Evolutionary conservation across 1,140 invertebrate genomes (phyloP).

Genomic region (Pseudoatta argentina): DNA sequence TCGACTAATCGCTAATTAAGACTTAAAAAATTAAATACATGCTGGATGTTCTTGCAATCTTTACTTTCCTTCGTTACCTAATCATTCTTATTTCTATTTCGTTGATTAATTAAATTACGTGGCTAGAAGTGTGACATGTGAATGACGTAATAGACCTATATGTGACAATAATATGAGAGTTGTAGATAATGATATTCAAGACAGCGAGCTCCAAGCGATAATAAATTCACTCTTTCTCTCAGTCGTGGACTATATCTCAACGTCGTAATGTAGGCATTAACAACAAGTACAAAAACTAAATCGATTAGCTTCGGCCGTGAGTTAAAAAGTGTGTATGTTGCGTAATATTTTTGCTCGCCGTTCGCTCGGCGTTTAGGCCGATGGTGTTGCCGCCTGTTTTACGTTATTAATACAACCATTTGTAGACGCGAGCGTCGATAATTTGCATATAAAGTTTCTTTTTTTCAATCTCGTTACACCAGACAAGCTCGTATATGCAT

Average conservation of each 20-base stretch:
- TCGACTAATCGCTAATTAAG: neutral
- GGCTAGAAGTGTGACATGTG: conserved; percentile 10
- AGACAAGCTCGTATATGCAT: conserved; percentile 62
- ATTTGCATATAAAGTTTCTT: conserved; percentile 56
- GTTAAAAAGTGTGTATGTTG: conserved; percentile 63
- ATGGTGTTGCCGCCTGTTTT: conserved; percentile 47
- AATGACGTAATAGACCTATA: conserved; percentile 29
- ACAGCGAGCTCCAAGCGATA: conserved; percentile 30
- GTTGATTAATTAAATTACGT: conserved; percentile 19
- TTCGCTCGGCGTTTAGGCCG: conserved; percentile 35
- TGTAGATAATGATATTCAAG: conserved; percentile 45
- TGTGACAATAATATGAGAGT: conserved; percentile 36
- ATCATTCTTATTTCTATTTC: neutral
- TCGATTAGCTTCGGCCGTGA: conserved; percentile 66
- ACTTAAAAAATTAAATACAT: neutral
- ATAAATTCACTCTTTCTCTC: conserved; percentile 46
- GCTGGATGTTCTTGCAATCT: conserved; percentile 6
- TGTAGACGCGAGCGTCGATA: conserved; percentile 62
- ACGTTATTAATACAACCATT: conserved; percentile 68
- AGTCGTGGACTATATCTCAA: conserved; percentile 32
- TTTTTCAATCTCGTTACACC: conserved; percentile 12
- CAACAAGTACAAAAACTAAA: conserved; percentile 61
- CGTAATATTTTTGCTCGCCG: conserved; percentile 53
- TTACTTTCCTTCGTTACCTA: neutral
- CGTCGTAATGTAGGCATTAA: conserved; percentile 60